phyloP scores from a whole-genome alignment of 2,113 vertebrate species.

The Laterallus jamaicensis region DNA sequence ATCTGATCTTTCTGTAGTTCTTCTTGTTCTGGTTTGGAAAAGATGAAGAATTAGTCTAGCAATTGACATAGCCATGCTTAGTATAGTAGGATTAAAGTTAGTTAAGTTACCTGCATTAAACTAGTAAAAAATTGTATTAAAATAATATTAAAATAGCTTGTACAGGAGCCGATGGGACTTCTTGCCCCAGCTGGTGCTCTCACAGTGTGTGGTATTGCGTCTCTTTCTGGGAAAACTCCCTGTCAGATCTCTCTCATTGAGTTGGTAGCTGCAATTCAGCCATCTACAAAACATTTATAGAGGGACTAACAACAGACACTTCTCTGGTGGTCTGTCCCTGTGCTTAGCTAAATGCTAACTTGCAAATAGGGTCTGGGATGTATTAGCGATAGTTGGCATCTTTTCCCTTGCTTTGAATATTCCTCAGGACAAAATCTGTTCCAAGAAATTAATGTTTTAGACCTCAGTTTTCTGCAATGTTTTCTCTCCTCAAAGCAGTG shows the following conservation, averaged over 20 bases:
- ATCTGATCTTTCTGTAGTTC: background rate
- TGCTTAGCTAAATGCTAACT: background rate
- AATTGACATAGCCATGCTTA: background rate
- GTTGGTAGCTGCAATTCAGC: background rate
- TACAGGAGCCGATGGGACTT: background rate
- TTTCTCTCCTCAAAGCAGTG: background rate
- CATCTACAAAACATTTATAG: background rate
- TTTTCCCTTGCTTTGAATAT: background rate
- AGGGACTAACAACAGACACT: background rate
- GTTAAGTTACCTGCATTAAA: background rate
- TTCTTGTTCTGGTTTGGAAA: background rate
- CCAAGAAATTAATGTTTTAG: background rate
- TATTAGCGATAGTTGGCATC: background rate
- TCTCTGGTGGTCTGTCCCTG: background rate
- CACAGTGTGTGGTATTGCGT: background rate
- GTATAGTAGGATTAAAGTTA: background rate
- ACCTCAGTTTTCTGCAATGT: background rate
- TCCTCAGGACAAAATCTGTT: background rate
- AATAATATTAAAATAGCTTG: background rate
- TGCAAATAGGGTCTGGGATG: background rate
- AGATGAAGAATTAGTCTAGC: background rate
- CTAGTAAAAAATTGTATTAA: no score
- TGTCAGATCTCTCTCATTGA: background rate
- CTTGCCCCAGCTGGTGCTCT: background rate
- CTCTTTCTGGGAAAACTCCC: background rate